Conservation (phyloP, 2,888 invertebrate genomes). For the Euplexia lucipara region DNA sequence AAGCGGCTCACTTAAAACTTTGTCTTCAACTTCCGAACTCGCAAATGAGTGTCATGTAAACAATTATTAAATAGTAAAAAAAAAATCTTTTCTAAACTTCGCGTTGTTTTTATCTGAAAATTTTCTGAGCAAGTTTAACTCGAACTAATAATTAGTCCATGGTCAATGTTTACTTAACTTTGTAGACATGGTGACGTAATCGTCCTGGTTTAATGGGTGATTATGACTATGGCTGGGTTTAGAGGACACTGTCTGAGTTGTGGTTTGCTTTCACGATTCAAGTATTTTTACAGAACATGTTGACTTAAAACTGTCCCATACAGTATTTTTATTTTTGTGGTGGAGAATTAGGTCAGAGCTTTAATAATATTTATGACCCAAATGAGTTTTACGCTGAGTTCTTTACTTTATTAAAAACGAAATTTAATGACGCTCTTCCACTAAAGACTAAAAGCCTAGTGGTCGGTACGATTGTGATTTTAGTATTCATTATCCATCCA, state of each 20-base stretch:
- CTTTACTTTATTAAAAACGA: no score
- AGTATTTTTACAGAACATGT: not conserved
- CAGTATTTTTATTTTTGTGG: no score
- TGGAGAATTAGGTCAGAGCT: no score
- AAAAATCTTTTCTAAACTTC: not conserved
- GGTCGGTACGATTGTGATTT: no score
- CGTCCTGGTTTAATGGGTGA: not conserved
- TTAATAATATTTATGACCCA: no score
- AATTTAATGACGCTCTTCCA: no score
- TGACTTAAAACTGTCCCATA: no score
- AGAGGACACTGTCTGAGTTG: not conserved
- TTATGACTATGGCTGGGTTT: not conserved
- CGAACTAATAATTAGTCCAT: slow-evolving; percentile 21
- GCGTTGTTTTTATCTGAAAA: slow-evolving; percentile 28
- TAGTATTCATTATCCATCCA: no score
- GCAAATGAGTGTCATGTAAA: slow-evolving; percentile 27
- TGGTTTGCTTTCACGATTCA: not conserved
- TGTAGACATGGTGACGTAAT: slow-evolving; percentile 9
- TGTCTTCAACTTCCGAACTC: slow-evolving; percentile 10
- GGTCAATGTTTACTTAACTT: not conserved
- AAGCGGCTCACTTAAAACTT: slow-evolving; percentile 16
- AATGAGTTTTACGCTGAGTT: no score
- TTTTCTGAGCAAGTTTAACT: slow-evolving; percentile 9
- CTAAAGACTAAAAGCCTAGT: no score
- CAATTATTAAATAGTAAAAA: slow-evolving; percentile 1